Percentiles rank a stretch among this genome's conserved stretches.
Evolutionary conservation across 2,113 vertebrate genomes (phyloP).

Genomic region (Tenebrosternarchus preto): DNA sequence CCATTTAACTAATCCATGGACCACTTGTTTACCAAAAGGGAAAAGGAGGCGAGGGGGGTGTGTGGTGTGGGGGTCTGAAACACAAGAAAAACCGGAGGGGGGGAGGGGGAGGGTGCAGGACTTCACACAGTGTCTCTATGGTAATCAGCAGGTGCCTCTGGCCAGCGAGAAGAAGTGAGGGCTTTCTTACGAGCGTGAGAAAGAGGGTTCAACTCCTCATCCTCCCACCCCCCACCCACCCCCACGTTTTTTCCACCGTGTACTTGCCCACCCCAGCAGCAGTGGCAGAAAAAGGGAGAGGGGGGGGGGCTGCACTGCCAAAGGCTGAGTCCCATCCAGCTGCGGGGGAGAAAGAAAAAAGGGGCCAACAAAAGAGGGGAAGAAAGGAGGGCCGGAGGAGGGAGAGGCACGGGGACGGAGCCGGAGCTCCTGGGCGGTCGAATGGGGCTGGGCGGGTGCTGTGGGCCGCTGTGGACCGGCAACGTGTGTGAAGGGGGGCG

Average conservation of each 20-base stretch:
- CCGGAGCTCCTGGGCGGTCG: slow-evolving; percentile 18
- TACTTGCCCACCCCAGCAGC: slow-evolving; percentile 62
- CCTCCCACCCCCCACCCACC: slow-evolving; percentile 53
- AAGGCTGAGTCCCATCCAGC: slow-evolving; percentile 69
- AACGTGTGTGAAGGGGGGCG: not conserved
- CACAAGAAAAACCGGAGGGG: slow-evolving; percentile 65
- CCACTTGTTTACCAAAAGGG: slow-evolving; percentile 75
- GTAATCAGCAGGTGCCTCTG: slow-evolving; percentile 93
- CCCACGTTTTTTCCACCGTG: slow-evolving; percentile 25
- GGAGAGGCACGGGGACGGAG: slow-evolving; percentile 31
- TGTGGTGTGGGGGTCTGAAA: slow-evolving; percentile 53
- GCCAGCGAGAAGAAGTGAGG: slow-evolving; percentile 80
- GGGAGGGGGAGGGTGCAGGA: slow-evolving; percentile 59
- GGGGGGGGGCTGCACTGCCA: slow-evolving; percentile 72
- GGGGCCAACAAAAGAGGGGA: slow-evolving; percentile 61
- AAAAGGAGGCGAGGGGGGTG: slow-evolving; percentile 25
- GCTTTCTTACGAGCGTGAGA: slow-evolving; percentile 88
- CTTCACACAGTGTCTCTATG: slow-evolving; percentile 84
- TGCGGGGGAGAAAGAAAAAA: slow-evolving; percentile 66
- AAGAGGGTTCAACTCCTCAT: slow-evolving; percentile 72
- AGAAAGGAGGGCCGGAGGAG: slow-evolving; percentile 45
- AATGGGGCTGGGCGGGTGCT: too few relatives aligned
- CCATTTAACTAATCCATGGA: slow-evolving; percentile 78
- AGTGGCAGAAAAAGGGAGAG: slow-evolving; percentile 52
- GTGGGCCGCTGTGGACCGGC: not conserved